Evolutionary conservation across 2,113 vertebrate genomes (phyloP).

Genomic region (Sander lucioperca): DNA sequence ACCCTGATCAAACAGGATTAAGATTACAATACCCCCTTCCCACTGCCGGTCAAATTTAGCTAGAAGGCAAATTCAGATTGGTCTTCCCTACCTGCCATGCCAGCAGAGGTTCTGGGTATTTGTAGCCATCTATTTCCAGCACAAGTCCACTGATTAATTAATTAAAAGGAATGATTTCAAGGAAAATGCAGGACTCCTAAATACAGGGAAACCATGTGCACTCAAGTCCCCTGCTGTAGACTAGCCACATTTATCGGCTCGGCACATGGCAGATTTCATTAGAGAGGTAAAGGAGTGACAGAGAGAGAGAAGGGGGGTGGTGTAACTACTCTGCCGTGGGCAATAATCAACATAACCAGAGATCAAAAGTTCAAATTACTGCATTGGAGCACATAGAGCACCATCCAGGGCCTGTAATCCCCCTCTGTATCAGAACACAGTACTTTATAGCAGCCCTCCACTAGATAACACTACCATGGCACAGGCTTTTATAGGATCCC

Average conservation of each 20-base stretch:
- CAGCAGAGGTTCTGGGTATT: constrained; percentile 76
- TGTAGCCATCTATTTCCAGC: constrained; percentile 76
- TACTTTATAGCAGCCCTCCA: constrained; percentile 80
- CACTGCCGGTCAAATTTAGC: constrained; percentile 71
- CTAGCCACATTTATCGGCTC: constrained; percentile 36
- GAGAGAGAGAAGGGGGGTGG: constrained; percentile 40
- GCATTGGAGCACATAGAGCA: constrained; percentile 71
- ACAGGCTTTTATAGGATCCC: constrained; percentile 84
- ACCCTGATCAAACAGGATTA: constrained; percentile 86
- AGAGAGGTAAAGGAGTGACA: constrained; percentile 65
- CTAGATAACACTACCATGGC: constrained; percentile 71
- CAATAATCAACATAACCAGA: constrained; percentile 83
- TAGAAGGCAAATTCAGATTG: constrained; percentile 65
- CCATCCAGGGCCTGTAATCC: constrained; percentile 71
- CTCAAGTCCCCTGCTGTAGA: constrained; percentile 42
- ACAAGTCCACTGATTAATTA: constrained; percentile 79
- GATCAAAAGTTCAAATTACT: constrained; percentile 85
- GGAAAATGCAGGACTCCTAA: constrained; percentile 69
- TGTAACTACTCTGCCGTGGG: constrained; percentile 73
- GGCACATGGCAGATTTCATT: constrained; percentile 64
- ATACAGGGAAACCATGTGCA: constrained; percentile 62
- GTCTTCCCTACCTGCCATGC: constrained; percentile 63
- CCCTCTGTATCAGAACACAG: constrained; percentile 74
- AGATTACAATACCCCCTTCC: constrained; percentile 82
- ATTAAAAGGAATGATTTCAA: constrained; percentile 79